Evolutionary conservation across 1,140 invertebrate genomes (phyloP), one percentile per base, ranked within the genome.

Genomic region (Rhysida immarginata): DNA sequence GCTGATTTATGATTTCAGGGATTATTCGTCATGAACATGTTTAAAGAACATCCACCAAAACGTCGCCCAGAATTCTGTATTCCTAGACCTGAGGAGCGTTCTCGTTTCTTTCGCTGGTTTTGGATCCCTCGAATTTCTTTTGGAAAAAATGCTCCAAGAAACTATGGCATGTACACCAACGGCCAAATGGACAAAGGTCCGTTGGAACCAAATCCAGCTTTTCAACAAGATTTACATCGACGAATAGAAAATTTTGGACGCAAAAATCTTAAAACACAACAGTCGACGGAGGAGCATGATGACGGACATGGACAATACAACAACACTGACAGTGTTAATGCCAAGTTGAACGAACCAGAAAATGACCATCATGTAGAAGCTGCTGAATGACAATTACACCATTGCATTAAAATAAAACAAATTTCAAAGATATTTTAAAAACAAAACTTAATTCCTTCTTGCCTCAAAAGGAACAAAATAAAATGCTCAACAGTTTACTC

Each of bases 191-290:
- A 20, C 29, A 42, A 41, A 23, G 29, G n/a, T 3, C 29, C 42
- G 3, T 21, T 54, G 5, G 53, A 24, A 44, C 53, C 29, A 8
- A 54, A 54, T 25, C 53, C 53, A 8, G 53, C 29, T 16, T 54
- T 54, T 29, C 53, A 54, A 43, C 29, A 54, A 54, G 53, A 54
- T 54, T 29, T 54, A n/a, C 53, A 54, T 27, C 23, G 26, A 27
- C 11, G 26, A 27, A 51, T 51, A 5, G 49, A 51, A 51, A 51
- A 51, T 20, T 51, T 51, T 51, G 49, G 49, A 13, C 11, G 26
- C 24, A 51, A 51, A 20, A 3, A 51, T 5, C 23, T 26, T 21
- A 24, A 51, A 51, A 21, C 35, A 2, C 16, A 25, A 45, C 41
- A 44, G 2, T n/a, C n/a, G n/a, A n/a, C n/a, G n/a, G n/a, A n/a